Percentiles rank a stretch among this genome's conserved stretches.
Conservation (phyloP, 2,888 invertebrate species). For the Synanthedon andrenaeformis region DNA sequence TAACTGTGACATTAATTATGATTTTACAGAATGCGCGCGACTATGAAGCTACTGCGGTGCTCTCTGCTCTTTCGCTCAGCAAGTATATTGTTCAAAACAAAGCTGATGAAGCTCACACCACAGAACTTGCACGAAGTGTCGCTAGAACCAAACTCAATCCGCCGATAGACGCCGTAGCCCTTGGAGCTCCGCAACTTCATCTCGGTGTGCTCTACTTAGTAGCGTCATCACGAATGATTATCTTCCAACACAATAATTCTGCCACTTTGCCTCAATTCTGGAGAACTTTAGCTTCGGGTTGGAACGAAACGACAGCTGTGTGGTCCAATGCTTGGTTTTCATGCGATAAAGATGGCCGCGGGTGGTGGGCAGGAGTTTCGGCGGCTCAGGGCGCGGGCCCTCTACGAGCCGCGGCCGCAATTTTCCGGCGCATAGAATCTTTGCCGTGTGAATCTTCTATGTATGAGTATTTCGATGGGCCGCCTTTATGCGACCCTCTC, state of each 20-base stretch:
- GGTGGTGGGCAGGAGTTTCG: slow-evolving; percentile 61
- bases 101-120: slow-evolving; percentile 49
- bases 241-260: slow-evolving; percentile 64
- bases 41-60: slow-evolving; percentile 52
- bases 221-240: slow-evolving; percentile 43
- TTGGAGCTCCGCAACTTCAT: slow-evolving; percentile 63
- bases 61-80: slow-evolving; percentile 57
- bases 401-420: slow-evolving; percentile 69
- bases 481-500: slow-evolving; percentile 41
- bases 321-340: slow-evolving; percentile 64
- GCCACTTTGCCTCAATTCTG: slow-evolving; percentile 65
- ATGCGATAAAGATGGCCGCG: slow-evolving; percentile 39
- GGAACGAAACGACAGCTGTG: slow-evolving; percentile 56
- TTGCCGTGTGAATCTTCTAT: slow-evolving; percentile 80
- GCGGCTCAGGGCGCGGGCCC: slow-evolving; percentile 51
- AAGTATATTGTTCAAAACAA: slow-evolving; percentile 55
- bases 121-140: slow-evolving; percentile 53
- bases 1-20: no score
- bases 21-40: slow-evolving; percentile 44
- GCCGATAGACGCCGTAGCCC: slow-evolving; percentile 56
- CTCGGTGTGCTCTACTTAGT: slow-evolving; percentile 59
- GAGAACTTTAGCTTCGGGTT: slow-evolving; percentile 61
- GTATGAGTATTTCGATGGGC: slow-evolving; percentile 75
- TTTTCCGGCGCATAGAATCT: slow-evolving; percentile 72
- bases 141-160: slow-evolving; percentile 47